Evolutionary conservation across 2,113 vertebrate genomes (phyloP).

Genomic region (Lichenostomus cassidix): DNA sequence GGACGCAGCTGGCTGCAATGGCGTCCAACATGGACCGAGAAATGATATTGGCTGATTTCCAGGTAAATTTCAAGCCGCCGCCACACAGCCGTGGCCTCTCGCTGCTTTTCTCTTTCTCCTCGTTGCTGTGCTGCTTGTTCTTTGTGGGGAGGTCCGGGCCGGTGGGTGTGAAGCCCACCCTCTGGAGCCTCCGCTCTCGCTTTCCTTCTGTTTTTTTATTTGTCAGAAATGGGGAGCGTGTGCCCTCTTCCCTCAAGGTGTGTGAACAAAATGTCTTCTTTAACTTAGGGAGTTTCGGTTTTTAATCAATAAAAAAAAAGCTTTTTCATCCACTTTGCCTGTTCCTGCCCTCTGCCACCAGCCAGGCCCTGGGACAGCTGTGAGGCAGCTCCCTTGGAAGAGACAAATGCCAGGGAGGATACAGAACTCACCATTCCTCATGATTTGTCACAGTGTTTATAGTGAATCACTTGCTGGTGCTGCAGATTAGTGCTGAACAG

Average conservation of each 20-base stretch:
- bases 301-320: background rate
- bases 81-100: background rate
- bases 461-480: conserved; percentile 21
- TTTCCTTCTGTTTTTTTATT: background rate
- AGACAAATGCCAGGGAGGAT: conserved; percentile 24
- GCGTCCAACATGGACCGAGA: conserved; percentile 99
- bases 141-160: conserved; percentile 18
- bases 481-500: background rate
- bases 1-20: conserved; percentile 82
- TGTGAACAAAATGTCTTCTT: conserved; percentile 1
- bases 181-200: background rate
- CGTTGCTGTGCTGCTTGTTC: background rate
- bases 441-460: conserved; percentile 29
- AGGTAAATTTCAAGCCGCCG: conserved; percentile 77
- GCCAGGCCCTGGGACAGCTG: conserved; percentile 1
- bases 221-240: background rate
- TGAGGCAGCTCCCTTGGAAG: conserved; percentile 18
- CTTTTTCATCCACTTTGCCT: background rate
- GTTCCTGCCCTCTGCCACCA: background rate
- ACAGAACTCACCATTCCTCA: conserved; percentile 11
- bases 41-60: conserved; percentile 98
- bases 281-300: background rate
- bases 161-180: background rate
- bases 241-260: background rate
- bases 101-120: conserved; percentile 9